Evolutionary conservation across 2,888 invertebrate species (phyloP), one percentile per base, ranked within the genome.

Genomic region (Philopedon plagiatum): DNA sequence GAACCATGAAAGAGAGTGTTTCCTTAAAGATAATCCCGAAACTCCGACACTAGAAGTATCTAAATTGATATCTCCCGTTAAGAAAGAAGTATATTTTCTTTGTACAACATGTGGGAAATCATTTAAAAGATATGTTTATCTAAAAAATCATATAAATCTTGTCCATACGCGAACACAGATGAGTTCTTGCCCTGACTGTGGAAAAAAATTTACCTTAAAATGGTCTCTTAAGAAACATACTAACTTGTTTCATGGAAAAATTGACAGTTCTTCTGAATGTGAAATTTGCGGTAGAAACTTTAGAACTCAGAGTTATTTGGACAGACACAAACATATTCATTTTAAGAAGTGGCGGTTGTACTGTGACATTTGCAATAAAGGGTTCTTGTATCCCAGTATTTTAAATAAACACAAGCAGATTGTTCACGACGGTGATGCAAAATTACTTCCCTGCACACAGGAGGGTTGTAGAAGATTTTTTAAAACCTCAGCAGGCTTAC

Each of bases 331-430:
- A n/a, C 18, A 26, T 4, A n/a, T n/a, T n/a, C n/a, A n/a, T n/a
- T n/a, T n/a, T n/a, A n/a, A n/a, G n/a, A n/a, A n/a, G n/a, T n/a
- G n/a, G n/a, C n/a, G n/a, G n/a, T n/a, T n/a, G n/a, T n/a, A 5
- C 19, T 78, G 78, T 44, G 41, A 73, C 3, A 18, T 71, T 15
- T 78, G 78, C 39, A 71, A 70, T 1, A 76, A 75, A 41, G 67
- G 57, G 19, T 70, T 73, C 37, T 18, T 74, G 11, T 62, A n/a
- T 26, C 49, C 69, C 32, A 61, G 66, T 23, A 65, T 67, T 9
- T 62, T 76, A 13, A 71, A 70, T 9, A 4, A 34, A 18, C 63
- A 63, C 18, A 34, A 13, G 4, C 7, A 63, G 39, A 37, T n/a
- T n/a, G n/a, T n/a, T n/a, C 76, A 76, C 57, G 54, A 79, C 75